These are phyloP conservation scores for Cottus gobio DNA, from an alignment of 2,113 vertebrate genomes.

Conservation along the genomic window DNA sequence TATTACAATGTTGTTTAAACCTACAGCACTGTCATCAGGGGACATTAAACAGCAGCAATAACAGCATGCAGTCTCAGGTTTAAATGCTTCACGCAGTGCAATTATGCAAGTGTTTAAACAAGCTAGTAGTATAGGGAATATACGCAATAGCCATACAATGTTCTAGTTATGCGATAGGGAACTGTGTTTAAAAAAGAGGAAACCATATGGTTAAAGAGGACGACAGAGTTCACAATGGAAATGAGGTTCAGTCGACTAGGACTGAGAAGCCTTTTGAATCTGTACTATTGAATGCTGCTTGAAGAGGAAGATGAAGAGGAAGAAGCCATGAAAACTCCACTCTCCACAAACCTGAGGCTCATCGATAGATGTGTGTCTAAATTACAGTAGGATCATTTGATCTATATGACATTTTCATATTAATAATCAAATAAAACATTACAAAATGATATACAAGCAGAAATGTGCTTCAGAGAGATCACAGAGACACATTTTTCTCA, in stretches of 20 bases:
- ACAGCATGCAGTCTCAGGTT: neutral
- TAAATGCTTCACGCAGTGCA: no score
- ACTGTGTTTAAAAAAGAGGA: neutral
- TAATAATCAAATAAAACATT: neutral
- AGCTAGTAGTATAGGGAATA: neutral
- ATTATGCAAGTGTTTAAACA: neutral
- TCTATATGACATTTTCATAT: neutral
- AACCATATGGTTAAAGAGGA: neutral
- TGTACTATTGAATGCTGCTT: neutral
- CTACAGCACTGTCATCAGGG: neutral
- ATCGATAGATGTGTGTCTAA: neutral
- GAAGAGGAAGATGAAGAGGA: constrained; percentile 23
- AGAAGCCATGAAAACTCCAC: neutral
- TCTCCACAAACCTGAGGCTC: neutral
- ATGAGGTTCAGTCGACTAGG: neutral
- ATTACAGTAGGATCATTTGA: neutral
- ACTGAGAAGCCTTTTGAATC: neutral
- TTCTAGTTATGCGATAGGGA: neutral
- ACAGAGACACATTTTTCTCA: neutral
- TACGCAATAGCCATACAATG: neutral
- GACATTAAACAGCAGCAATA: neutral
- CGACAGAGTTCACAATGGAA: neutral
- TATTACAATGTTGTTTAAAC: neutral
- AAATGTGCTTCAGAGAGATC: neutral
- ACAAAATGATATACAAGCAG: neutral